phyloP scores from a whole-genome alignment of 2,797 vertebrate species.

The Prunella strophiata region DNA sequence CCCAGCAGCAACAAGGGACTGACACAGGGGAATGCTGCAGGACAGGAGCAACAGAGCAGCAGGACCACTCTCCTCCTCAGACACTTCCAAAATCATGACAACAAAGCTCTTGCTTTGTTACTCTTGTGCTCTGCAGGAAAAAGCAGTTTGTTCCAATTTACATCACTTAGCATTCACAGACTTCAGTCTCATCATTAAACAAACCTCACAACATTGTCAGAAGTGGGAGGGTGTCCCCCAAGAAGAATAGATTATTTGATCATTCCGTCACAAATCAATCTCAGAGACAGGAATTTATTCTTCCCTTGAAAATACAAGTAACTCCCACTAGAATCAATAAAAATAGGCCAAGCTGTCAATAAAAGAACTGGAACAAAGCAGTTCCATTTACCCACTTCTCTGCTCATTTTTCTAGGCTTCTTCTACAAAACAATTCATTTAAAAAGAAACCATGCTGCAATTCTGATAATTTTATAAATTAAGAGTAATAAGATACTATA shows the following conservation, averaged over 20 bases:
- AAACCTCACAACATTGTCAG: background rate
- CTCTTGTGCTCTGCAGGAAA: background rate
- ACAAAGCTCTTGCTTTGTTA: background rate
- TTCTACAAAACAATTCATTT: background rate
- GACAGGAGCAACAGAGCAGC: background rate
- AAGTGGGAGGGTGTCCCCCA: background rate
- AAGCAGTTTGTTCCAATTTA: background rate
- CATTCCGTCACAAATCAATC: background rate
- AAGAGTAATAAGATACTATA: background rate
- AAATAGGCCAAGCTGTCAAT: background rate
- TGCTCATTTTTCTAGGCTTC: background rate
- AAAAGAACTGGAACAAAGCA: background rate
- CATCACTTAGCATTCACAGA: background rate
- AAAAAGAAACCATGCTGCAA: background rate
- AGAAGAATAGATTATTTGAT: background rate
- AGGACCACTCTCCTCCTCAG: background rate
- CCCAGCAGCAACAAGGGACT: accelerated
- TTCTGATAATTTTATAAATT: background rate
- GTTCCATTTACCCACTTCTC: background rate
- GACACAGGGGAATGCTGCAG: background rate
- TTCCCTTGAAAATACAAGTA: background rate
- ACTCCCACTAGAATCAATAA: background rate
- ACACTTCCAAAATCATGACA: background rate
- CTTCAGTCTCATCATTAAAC: background rate
- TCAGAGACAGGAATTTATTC: conserved; percentile 18